Evolutionary conservation across 1,140 invertebrate species (phyloP), one percentile per base, ranked within the genome.

Genomic region (Tetragonula clypearis): DNA sequence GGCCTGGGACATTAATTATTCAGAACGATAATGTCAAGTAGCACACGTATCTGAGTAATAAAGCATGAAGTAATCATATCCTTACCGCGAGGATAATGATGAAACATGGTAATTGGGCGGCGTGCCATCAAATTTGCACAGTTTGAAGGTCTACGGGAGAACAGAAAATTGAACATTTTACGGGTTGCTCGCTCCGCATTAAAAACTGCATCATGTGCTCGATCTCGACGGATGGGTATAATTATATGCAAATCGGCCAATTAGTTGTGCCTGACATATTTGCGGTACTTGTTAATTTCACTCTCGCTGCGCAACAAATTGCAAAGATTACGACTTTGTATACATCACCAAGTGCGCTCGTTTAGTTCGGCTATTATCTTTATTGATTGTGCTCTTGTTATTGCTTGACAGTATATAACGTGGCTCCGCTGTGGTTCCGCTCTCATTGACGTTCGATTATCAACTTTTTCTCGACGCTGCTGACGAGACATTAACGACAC

Each of bases 251-350:
- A 90, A 90, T 90, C 74, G 86, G 66, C 82, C 88, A 90, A 90
- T 90, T 90, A 89, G 86, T 89, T 90, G 82, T 90, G 86, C 88
- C 86, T 85, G 86, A 87, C 89, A 89, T 90, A 90, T 90, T 89
- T 90, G 77, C 86, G 72, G 85, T 65, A 89, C 85, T 90, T 76
- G 85, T 87, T 90, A 90, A 89, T 89, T 89, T 89, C 77, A 79
- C 86, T 82, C 79, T 86, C 82, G 79, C 75, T 84, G 82, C 69
- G 58, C 81, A 90, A 89, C 88, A 87, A 89, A 85, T 84, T 87
- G 79, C 85, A 87, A 90, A 89, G 71, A 90, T 90, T 87, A 85
- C 77, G 69, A 80, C 41, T 89, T 87, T 79, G 81, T 84, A 85
- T 79, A 75, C 74, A 84, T 79, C 72, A 85, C 86, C 69, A 53